Evolutionary conservation across 2,797 vertebrate genomes (phyloP).

Genomic region (Gastrophryne carolinensis): DNA sequence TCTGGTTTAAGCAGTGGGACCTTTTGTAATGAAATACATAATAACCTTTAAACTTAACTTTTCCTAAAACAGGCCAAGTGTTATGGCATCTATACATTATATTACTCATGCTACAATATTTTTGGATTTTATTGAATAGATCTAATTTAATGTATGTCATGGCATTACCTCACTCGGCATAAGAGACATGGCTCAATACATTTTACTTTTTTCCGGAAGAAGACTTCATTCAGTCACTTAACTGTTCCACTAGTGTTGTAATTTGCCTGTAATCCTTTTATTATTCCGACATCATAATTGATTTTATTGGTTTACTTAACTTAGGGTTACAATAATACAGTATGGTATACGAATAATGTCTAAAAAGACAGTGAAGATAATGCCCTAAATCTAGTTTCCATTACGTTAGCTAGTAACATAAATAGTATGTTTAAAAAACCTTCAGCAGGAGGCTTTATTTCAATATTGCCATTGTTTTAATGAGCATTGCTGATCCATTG

Average conservation of each 20-base stretch:
- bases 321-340: background rate
- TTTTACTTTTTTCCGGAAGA: background rate
- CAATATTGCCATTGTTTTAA: background rate
- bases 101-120: too few relatives aligned
- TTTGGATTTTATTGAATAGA: too few relatives aligned
- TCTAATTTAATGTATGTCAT: background rate
- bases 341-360: background rate
- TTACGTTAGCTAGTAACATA: background rate
- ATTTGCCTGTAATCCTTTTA: slow-evolving; percentile 5
- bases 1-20: too few relatives aligned
- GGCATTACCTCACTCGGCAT: background rate
- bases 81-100: background rate
- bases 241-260: background rate
- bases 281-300: background rate
- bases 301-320: slow-evolving; percentile 1
- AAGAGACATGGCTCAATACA: background rate
- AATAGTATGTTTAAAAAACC: background rate
- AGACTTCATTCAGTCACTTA: background rate
- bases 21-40: too few relatives aligned
- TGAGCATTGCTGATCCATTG: background rate
- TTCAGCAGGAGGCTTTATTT: background rate
- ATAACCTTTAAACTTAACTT: too few relatives aligned
- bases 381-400: background rate
- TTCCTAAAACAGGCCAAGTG: too few relatives aligned
- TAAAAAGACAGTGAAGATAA: background rate